Evolutionary conservation across 2,888 invertebrate genomes (phyloP).

Genomic region (Epinotia brunnichana): DNA sequence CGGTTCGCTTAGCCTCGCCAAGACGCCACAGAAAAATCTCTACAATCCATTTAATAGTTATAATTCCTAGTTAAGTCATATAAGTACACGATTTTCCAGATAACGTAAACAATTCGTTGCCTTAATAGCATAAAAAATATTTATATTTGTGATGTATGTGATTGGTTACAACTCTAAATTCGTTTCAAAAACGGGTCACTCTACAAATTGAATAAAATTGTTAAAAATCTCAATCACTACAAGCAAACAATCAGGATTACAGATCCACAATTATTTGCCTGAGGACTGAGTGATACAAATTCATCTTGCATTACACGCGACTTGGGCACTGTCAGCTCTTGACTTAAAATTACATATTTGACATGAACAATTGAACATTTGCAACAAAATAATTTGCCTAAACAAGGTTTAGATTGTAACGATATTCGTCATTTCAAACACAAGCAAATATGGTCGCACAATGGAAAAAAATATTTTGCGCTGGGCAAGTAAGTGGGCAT

Average conservation of each 20-base stretch:
- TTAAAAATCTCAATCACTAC: not conserved
- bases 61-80: not conserved
- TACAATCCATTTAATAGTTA: no score
- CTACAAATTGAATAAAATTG: not conserved
- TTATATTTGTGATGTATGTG: conserved; percentile 4
- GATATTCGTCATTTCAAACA: not conserved
- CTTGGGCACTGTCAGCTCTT: not conserved
- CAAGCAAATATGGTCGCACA: not conserved
- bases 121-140: not conserved
- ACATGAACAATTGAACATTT: not conserved
- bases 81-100: not conserved
- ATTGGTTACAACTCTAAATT: not conserved
- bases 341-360: not conserved
- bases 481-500: no score
- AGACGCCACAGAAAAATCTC: no score
- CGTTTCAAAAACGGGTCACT: no score
- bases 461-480: no score
- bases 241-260: not conserved
- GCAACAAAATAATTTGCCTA: not conserved
- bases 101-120: not conserved
- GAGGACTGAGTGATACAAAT: not conserved
- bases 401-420: not conserved
- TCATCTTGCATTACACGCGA: no score
- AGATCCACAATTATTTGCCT: not conserved
- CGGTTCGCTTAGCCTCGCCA: no score